Evolutionary conservation across 2,113 vertebrate genomes (phyloP), one percentile per base, ranked within the genome.

Genomic region (Coturnix japonica): DNA sequence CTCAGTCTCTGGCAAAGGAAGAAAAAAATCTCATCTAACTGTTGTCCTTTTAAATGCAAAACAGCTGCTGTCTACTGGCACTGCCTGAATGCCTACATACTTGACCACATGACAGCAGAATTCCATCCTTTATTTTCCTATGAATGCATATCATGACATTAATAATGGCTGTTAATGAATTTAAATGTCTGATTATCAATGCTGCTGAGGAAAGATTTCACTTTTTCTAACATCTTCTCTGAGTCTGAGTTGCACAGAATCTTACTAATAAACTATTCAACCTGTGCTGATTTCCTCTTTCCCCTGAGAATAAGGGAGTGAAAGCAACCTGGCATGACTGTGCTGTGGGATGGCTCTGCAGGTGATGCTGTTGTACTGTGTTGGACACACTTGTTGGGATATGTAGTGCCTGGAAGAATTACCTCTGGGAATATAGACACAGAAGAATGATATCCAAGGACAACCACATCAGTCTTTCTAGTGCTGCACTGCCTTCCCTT

Each of bases 31-130:
- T 56, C 88, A 84, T 78, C 41, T 95, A 81, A 90, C 46, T 80
- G 69, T 76, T 93, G 37, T 85, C 33, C 66, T 89, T 86, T 85
- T 70, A 88, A 83, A 93, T 69, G 37, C 66, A 83, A 94, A 89
- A 75, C 87, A 95, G 92, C 94, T 93, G 85, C 75, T 89, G 78
- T 37, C 43, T 86, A 41, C 85, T 92, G 89, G 79, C 76, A 89
- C 60, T 78, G 77, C 85, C 23, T 57, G 90, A 84, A 47, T 60
- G 43, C 59, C 90, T 84, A 37, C 91, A 67, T 57, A 70, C 57
- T 89, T 89, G 59, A 80, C 87, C 87, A 90, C 89, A 91, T 85
- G 61, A 91, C 51, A 23, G 73, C 79, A 88, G 90, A 89, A 96
- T 92, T 96, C 94, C 94, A 94, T 60, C 79, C 64, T 75, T 73